Percentiles rank a stretch among this genome's conserved stretches.
Conservation (phyloP, 1,140 invertebrate genomes). For the Gryon sp. region DNA sequence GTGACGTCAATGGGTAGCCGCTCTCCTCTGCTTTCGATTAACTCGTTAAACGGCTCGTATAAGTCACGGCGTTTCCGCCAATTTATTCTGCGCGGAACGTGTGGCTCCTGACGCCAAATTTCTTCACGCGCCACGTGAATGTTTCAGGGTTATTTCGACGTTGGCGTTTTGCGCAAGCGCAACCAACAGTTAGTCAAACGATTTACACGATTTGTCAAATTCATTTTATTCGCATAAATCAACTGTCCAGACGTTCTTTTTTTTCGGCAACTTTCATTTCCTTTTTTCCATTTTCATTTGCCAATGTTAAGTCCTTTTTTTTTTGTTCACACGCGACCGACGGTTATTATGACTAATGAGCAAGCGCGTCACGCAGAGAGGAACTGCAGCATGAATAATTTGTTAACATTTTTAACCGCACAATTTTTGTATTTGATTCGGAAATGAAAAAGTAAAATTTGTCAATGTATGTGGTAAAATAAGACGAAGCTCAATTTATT, state of each 20-base stretch:
- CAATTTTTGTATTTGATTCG: constrained; percentile 20
- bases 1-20: constrained; percentile 59
- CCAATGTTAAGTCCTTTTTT: constrained; percentile 18
- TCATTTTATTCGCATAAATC: constrained; percentile 53
- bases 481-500: neutral
- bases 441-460: constrained; percentile 32
- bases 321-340: constrained; percentile 30
- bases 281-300: constrained; percentile 7
- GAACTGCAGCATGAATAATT: constrained; percentile 49
- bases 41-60: constrained; percentile 60
- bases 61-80: constrained; percentile 54
- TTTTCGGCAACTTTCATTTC: neutral
- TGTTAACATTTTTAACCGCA: constrained; percentile 41
- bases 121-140: constrained; percentile 49
- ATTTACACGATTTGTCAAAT: constrained; percentile 56
- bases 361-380: constrained; percentile 39
- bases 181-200: constrained; percentile 45
- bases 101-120: constrained; percentile 43
- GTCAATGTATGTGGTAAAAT: constrained; percentile 12
- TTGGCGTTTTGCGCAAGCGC: constrained; percentile 37
- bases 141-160: constrained; percentile 40
- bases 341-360: constrained; percentile 59
- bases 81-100: constrained; percentile 48
- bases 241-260: constrained; percentile 18
- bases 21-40: constrained; percentile 57